phyloP scores from a whole-genome alignment of 2,888 invertebrate species.

The Euzophera pinguis region DNA sequence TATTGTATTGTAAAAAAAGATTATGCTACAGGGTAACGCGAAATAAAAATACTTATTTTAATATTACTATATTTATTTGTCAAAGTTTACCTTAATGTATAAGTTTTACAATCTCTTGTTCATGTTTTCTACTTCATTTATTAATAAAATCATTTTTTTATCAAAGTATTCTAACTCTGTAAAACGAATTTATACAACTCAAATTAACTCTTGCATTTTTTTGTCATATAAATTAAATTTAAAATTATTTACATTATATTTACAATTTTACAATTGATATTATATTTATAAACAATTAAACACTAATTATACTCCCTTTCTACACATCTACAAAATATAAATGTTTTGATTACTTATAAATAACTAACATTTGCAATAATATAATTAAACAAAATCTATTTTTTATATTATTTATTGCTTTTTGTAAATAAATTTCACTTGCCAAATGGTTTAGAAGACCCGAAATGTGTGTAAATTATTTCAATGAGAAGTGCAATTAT shows the following conservation, averaged over 20 bases:
- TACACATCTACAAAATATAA: slow-evolving; percentile 7
- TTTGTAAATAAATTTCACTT: background rate
- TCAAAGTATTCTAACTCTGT: slow-evolving; percentile 23
- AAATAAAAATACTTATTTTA: slow-evolving; percentile 29
- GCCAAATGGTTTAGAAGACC: too few relatives aligned
- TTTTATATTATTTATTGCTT: background rate
- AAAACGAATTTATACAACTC: slow-evolving; percentile 18
- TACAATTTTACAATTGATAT: slow-evolving; percentile 22
- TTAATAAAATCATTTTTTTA: slow-evolving; percentile 25
- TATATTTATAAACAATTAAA: slow-evolving; percentile 2
- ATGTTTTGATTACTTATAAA: background rate
- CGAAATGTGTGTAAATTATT: too few relatives aligned
- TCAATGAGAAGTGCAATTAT: too few relatives aligned
- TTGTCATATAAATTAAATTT: slow-evolving; percentile 26
- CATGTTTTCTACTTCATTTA: slow-evolving; percentile 32
- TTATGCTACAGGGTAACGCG: too few relatives aligned
- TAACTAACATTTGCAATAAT: background rate
- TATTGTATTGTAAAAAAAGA: too few relatives aligned
- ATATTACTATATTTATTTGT: slow-evolving; percentile 75
- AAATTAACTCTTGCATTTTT: slow-evolving; percentile 15
- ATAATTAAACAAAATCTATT: background rate
- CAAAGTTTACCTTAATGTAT: slow-evolving; percentile 64
- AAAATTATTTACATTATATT: slow-evolving; percentile 30
- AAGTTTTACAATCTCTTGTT: slow-evolving; percentile 29
- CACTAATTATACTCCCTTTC: slow-evolving; percentile 1